These are phyloP conservation scores for Aphis craccivora DNA, from an alignment of 1,140 invertebrate species.

Conservation along the genomic window DNA sequence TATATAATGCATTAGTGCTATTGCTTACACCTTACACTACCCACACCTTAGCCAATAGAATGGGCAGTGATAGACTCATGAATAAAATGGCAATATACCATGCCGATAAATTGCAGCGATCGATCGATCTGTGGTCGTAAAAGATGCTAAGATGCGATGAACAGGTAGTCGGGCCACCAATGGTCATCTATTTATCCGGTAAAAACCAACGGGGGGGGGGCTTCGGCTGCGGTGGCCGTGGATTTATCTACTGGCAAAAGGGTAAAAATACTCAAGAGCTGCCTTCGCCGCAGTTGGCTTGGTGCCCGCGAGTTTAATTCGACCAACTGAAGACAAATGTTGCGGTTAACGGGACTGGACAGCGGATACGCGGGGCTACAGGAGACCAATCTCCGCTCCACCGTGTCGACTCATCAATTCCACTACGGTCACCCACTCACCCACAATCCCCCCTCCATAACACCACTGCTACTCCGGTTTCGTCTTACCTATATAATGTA, in stretches of 20 bases:
- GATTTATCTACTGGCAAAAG: slow-evolving; percentile 35
- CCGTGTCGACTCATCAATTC: slow-evolving; percentile 48
- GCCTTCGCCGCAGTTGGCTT: not conserved
- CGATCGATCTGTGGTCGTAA: not conserved
- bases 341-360: slow-evolving; percentile 55
- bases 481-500: not conserved
- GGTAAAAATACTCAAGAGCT: not conserved
- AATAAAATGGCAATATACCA: not conserved
- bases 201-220: not conserved
- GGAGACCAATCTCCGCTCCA: not conserved
- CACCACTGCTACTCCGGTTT: not conserved
- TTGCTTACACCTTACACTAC: not conserved
- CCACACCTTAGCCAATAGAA: not conserved
- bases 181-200: not conserved
- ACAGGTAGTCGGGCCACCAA: not conserved
- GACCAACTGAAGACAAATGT: slow-evolving; percentile 46
- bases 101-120: not conserved
- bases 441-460: no score
- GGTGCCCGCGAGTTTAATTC: slow-evolving; percentile 24
- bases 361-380: not conserved
- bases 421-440: not conserved
- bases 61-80: not conserved
- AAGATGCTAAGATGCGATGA: not conserved
- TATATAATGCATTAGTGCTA: no score
- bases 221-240: not conserved